Conservation (phyloP, 1,140 invertebrate species). For the Polyergus mexicanus region DNA sequence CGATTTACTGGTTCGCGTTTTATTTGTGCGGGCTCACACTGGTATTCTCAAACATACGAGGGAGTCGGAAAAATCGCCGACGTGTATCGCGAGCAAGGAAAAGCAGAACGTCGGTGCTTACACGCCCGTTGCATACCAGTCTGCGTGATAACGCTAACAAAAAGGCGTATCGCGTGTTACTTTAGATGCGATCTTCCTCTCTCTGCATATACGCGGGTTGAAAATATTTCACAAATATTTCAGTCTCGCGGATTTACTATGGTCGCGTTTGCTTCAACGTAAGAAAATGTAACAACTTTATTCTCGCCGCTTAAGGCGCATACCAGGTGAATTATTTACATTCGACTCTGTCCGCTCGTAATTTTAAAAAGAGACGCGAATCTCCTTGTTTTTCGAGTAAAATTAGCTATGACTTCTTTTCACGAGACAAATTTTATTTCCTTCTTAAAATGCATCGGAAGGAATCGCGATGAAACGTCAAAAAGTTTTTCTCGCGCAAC, state of each 20-base stretch:
- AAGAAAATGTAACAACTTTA: conserved; percentile 48
- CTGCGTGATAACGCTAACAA: conserved; percentile 52
- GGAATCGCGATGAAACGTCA: conserved; percentile 14
- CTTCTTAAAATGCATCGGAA: conserved; percentile 25
- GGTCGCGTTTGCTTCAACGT: background rate
- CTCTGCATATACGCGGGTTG: background rate
- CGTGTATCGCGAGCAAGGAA: conserved; percentile 28
- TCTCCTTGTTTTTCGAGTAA: conserved; percentile 9
- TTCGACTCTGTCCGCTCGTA: conserved; percentile 30
- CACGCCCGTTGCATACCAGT: conserved; percentile 38
- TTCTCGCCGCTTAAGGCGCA: conserved; percentile 23
- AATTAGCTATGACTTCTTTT: conserved; percentile 20
- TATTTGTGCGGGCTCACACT: background rate
- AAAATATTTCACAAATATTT: conserved; percentile 51
- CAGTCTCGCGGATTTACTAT: conserved; percentile 42
- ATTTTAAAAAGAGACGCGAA: conserved; percentile 13
- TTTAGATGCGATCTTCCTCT: conserved; percentile 38
- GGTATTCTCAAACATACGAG: background rate
- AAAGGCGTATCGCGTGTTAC: conserved; percentile 57
- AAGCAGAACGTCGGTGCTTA: conserved; percentile 33
- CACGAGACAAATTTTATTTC: conserved; percentile 4
- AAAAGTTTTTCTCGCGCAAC: conserved; percentile 37
- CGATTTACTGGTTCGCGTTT: background rate
- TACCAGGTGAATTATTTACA: conserved; percentile 22
- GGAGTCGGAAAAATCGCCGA: conserved; percentile 35